phyloP scores from a whole-genome alignment of 2,113 vertebrate species.

The Rissa tridactyla region DNA sequence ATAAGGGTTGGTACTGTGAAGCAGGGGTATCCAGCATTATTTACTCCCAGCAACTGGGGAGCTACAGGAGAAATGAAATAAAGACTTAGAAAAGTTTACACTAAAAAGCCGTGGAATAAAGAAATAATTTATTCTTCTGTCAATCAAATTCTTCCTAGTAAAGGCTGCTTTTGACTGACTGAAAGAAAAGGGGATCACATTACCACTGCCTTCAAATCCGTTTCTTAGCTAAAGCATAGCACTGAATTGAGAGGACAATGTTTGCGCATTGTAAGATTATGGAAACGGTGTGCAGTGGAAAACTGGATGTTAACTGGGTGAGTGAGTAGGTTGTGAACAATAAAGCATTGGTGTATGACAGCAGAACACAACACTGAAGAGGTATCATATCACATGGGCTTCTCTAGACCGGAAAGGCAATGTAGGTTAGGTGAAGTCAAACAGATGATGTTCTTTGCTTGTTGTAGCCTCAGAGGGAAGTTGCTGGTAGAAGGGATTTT shows the following conservation, averaged over 20 bases:
- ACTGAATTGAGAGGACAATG: not conserved
- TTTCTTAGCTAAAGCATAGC: not conserved
- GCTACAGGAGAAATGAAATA: not conserved
- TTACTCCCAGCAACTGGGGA: not conserved
- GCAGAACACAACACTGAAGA: not conserved
- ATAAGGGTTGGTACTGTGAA: not conserved
- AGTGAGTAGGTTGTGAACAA: conserved; percentile 16
- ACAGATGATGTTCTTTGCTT: not conserved
- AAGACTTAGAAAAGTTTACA: not conserved
- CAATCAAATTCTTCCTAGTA: not conserved
- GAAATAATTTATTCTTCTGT: not conserved
- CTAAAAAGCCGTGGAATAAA: not conserved
- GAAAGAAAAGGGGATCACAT: not conserved
- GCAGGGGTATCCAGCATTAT: not conserved
- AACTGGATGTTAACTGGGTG: not conserved
- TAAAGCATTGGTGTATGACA: not conserved
- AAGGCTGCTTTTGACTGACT: not conserved
- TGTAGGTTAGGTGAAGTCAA: not conserved
- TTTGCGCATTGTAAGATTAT: not conserved
- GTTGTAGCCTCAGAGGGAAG: not conserved
- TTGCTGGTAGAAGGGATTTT: conserved; percentile 1
- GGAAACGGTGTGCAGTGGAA: not conserved
- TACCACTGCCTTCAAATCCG: not conserved
- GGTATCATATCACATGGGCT: not conserved
- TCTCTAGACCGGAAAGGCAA: not conserved